Evolutionary conservation across 2,113 vertebrate genomes (phyloP), one percentile per base, ranked within the genome.

Genomic region (Cettia cetti): DNA sequence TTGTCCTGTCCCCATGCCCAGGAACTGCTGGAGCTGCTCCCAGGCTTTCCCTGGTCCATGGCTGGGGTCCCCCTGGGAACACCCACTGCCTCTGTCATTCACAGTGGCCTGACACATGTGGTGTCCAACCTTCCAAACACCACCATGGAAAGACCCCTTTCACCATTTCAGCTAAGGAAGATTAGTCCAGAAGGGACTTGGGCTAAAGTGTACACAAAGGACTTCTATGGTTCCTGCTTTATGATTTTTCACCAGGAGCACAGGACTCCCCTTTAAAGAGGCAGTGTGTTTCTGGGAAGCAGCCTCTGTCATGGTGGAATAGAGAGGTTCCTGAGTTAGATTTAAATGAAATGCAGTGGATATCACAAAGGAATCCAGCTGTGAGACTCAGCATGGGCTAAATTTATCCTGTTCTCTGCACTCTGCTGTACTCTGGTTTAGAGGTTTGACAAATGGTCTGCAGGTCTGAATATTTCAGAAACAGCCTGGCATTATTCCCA

Each of bases 401-500:
- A 90, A 94, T 84, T 89, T 91, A 91, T 56, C n/a, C 44, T 71
- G 53, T 65, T 87, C 59, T 95, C 75, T 86, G 56, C 33, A 27
- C 50, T 63, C 56, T 56, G 35, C 60, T 27, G 2, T 59, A 26
- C 64, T 60, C 60, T 81, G 35, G 22, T 78, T 95, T 63, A 89
- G 76, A 49, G 35, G n/a, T 86, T 92, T 95, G 95, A 86, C 40
- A 90, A 93, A 94, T 56, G 56, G 24, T 54, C 56, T 60, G 66
- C 47, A 87, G 79, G 78, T 87, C 87, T 93, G 87, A 94, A 66
- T 50, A 75, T 44, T 90, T 95, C 76, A 81, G 79, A 37, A 95
- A 93, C n/a, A 59, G 56, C 28, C 85, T 95, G 94, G 76, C 94
- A 49, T 86, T 83, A 77, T 74, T 90, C 94, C 92, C 80, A 90